Evolutionary conservation across 2,888 invertebrate species (phyloP).

Genomic region (Temnothorax ravouxi): DNA sequence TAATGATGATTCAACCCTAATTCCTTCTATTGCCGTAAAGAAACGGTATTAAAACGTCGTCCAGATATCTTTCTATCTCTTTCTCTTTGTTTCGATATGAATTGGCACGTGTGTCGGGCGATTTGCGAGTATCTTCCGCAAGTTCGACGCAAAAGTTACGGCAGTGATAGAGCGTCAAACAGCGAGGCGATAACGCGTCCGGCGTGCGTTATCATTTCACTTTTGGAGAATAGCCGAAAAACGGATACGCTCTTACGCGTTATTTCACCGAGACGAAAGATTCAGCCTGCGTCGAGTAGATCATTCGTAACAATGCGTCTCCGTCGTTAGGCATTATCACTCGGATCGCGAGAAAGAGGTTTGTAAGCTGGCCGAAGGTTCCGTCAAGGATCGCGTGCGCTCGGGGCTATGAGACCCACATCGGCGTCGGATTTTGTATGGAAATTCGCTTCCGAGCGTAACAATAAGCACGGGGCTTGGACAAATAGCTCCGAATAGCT

Average conservation of each 20-base stretch:
- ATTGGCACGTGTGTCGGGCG: background rate
- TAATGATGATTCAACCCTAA: background rate
- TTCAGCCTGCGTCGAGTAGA: background rate
- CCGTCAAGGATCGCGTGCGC: constrained; percentile 52
- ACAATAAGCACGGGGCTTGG: background rate
- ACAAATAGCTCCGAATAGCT: background rate
- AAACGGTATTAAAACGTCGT: background rate
- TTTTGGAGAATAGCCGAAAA: background rate
- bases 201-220: background rate
- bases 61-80: background rate
- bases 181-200: background rate
- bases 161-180: background rate
- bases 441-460: constrained; percentile 8
- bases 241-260: background rate
- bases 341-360: constrained; percentile 24
- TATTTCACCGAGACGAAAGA: background rate
- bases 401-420: constrained; percentile 38
- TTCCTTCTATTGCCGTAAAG: background rate
- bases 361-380: constrained; percentile 43
- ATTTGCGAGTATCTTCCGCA: background rate
- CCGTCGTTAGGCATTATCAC: constrained; percentile 7
- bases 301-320: background rate
- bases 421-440: constrained; percentile 3
- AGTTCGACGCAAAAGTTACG: background rate
- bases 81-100: background rate